phyloP scores from a whole-genome alignment of 2,797 vertebrate genomes.

The Paguma larvata region DNA sequence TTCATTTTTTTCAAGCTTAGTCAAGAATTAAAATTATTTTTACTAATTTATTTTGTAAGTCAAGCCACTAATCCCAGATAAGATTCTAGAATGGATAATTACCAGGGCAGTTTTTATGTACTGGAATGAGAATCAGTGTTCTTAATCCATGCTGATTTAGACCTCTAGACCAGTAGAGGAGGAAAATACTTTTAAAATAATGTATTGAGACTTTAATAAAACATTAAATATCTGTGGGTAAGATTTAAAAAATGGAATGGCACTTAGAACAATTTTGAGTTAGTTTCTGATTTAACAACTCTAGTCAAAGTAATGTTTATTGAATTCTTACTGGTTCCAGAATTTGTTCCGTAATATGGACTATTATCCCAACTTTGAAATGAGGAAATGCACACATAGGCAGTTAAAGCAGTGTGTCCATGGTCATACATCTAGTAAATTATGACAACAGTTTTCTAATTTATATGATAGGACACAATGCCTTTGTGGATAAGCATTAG shows the following conservation, averaged over 20 bases:
- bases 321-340: neutral
- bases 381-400: neutral
- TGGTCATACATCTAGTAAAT: neutral
- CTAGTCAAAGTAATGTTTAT: neutral
- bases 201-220: neutral
- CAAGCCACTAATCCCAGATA: neutral
- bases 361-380: neutral
- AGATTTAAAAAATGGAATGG: neutral
- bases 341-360: neutral
- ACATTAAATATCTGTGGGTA: neutral
- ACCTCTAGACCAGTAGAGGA: neutral
- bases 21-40: neutral
- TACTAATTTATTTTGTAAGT: neutral
- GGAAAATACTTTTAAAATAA: neutral
- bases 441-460: neutral
- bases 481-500: neutral
- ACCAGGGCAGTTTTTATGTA: neutral
- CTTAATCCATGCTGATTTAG: neutral
- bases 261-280: neutral
- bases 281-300: neutral
- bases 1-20: neutral
- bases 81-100: neutral
- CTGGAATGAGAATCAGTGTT: neutral
- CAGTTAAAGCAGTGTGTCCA: neutral
- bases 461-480: neutral